phyloP scores from a whole-genome alignment of 1,140 invertebrate genomes.

The Medauroidea extradentata region DNA sequence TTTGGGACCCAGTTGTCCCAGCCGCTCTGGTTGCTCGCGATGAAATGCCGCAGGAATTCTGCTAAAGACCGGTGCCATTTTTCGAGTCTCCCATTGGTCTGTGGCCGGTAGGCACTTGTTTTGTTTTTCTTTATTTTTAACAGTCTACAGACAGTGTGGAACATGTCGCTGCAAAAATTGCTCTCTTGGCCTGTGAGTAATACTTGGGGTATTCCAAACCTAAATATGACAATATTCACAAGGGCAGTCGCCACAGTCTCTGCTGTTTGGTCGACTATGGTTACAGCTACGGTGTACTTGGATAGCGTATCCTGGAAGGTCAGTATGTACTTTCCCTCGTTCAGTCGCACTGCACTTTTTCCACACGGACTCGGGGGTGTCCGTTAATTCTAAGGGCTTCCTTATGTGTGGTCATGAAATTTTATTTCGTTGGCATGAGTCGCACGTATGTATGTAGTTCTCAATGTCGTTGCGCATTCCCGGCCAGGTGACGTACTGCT shows the following conservation, averaged over 20 bases:
- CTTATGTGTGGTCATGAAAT: slow-evolving; percentile 14
- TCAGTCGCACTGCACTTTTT: slow-evolving; percentile 26
- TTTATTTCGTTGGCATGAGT: slow-evolving; percentile 36
- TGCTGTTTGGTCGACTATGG: slow-evolving; percentile 29
- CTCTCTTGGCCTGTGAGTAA: no score
- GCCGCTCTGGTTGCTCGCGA: no score
- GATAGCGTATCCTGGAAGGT: no score
- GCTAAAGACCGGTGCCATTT: slow-evolving; percentile 24
- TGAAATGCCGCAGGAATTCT: no score
- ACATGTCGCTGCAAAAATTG: no score
- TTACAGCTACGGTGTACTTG: slow-evolving; percentile 24
- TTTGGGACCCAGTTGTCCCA: slow-evolving; percentile 27
- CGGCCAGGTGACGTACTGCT: slow-evolving; percentile 29
- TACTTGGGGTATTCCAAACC: no score
- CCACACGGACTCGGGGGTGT: slow-evolving; percentile 14
- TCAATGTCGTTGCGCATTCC: slow-evolving; percentile 29
- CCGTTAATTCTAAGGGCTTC: slow-evolving; percentile 22
- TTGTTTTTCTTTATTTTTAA: slow-evolving; percentile 31
- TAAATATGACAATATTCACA: no score
- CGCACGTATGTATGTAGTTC: slow-evolving; percentile 33
- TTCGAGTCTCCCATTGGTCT: slow-evolving; percentile 30
- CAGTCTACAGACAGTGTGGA: no score
- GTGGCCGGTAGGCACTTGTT: slow-evolving; percentile 25
- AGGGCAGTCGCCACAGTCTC: no score
- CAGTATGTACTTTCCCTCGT: slow-evolving; percentile 31